Base-by-base conservation (phyloP, 2,113 vertebrate genomes). In the Caloenas nicobarica region DNA sequence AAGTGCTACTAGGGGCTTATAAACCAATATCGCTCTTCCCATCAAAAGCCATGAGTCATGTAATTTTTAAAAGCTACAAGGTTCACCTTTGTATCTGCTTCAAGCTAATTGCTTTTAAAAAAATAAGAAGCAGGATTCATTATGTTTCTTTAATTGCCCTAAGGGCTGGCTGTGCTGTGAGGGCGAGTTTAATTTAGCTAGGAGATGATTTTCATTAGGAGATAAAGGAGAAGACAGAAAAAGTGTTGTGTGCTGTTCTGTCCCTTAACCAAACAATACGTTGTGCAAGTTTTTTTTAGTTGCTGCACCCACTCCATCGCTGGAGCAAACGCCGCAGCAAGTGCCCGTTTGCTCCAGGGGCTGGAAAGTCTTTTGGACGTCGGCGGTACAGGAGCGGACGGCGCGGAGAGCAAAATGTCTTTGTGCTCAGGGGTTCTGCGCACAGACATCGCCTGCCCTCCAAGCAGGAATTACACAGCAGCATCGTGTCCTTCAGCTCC, bases 361-460 rank as follows among this genome's bases (percentile, higher is more conserved):
- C n/a, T 58, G 25, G 64, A 24, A 58, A 29, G 25, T 38, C 72
- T 40, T 46, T 22, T 0, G 19, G 28, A 4, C 15, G 0, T 16
- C 38, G 8, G 28, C 0, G 2, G 36, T 11, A 4, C 7, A 8
- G 69, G 34, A 68, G 36, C 1, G 2, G 65, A 5, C 4, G 17
- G 66, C 10, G 16, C 36, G 14, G 56, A 40, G 23, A 9, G 21
- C 11, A 13, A 54, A 54, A 54, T 1, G 2, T n/a, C 50, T 58
- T 25, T 9, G 38, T 36, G 54, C 40, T 19, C 8, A 6, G 56
- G 40, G 16, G 70, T 21, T 87, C n/a, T 58, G 58, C 0, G 2
- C 33, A 22, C 36, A 48, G 38, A 2, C 24, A 11, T 17, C 5
- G 42, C 42, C 42, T 44, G 42, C 42, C 42, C 42, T 44, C 42